A percentile compares a stretch with the other conserved stretches of the same genome.
Evolutionary conservation across 2,113 vertebrate species (phyloP).

Genomic region (Tragelaphus imberbis): DNA sequence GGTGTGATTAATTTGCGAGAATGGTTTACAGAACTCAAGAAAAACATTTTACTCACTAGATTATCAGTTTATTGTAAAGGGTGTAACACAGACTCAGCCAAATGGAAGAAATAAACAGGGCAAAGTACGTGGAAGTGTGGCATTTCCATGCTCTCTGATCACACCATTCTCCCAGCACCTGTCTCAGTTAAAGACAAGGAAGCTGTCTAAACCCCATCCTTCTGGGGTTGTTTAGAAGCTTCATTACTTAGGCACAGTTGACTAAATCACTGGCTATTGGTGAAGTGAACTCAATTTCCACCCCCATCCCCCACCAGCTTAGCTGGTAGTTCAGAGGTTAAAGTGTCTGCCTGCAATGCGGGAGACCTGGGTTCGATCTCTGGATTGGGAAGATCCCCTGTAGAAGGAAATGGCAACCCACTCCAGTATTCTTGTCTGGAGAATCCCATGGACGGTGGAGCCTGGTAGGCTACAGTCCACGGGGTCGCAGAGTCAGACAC

Average conservation of each 20-base stretch:
- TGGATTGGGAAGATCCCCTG: no score
- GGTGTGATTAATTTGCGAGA: not conserved
- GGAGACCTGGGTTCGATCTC: no score
- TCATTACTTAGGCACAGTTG: not conserved
- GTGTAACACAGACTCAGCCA: not conserved
- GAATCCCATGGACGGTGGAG: no score
- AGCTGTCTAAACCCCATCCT: not conserved
- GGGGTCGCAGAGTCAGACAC: rapidly evolving
- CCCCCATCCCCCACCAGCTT: rapidly evolving
- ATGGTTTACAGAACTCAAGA: not conserved
- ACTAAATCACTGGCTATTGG: not conserved
- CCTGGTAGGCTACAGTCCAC: no score
- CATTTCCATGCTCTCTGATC: not conserved
- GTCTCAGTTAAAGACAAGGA: not conserved
- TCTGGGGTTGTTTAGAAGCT: not conserved
- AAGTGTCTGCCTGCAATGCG: no score
- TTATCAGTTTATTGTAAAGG: not conserved
- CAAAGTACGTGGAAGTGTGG: not conserved
- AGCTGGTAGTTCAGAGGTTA: no score
- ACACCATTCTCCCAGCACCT: not conserved
- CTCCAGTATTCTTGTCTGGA: no score
- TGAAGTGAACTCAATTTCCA: not conserved
- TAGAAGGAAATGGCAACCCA: no score
- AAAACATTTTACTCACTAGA: not conserved
- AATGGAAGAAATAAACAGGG: not conserved